These are phyloP conservation scores for Gallinago undulata DNA, from an alignment of 2,113 vertebrate genomes.

Conservation along the genomic window DNA sequence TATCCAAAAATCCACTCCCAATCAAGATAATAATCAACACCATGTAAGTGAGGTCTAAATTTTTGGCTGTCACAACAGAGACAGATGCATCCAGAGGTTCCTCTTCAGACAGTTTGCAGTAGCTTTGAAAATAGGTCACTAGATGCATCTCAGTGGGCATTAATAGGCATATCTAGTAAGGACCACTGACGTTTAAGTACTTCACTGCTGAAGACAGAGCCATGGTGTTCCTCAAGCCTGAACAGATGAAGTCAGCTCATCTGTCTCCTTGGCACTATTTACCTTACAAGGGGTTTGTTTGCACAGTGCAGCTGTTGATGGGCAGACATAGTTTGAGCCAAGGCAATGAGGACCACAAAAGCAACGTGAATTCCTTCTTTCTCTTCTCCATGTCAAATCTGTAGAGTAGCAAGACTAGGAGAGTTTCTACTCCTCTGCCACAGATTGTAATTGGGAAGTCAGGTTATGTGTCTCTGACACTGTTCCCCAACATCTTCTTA, in stretches of 20 bases:
- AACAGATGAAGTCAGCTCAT: neutral
- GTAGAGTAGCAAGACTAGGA: neutral
- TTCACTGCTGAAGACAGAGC: neutral
- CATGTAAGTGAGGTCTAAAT: neutral
- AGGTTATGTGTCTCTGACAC: neutral
- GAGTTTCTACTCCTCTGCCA: neutral
- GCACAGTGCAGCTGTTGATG: neutral
- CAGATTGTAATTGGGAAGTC: neutral
- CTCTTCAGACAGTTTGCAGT: neutral
- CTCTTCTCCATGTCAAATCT: neutral
- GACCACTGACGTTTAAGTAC: neutral
- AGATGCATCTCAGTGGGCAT: neutral
- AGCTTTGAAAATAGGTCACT: neutral
- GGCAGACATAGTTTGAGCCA: neutral
- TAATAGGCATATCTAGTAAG: neutral
- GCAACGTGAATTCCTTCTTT: neutral
- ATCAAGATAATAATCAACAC: neutral
- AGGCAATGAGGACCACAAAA: neutral
- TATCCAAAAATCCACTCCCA: neutral
- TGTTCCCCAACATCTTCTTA: neutral
- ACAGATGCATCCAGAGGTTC: neutral
- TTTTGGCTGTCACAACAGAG: neutral
- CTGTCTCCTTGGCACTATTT: neutral
- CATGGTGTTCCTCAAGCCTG: neutral
- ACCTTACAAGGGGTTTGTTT: neutral